These are phyloP conservation scores for Lithophane semibrunnea DNA, from an alignment of 2,888 invertebrate species.

Conservation along the genomic window DNA sequence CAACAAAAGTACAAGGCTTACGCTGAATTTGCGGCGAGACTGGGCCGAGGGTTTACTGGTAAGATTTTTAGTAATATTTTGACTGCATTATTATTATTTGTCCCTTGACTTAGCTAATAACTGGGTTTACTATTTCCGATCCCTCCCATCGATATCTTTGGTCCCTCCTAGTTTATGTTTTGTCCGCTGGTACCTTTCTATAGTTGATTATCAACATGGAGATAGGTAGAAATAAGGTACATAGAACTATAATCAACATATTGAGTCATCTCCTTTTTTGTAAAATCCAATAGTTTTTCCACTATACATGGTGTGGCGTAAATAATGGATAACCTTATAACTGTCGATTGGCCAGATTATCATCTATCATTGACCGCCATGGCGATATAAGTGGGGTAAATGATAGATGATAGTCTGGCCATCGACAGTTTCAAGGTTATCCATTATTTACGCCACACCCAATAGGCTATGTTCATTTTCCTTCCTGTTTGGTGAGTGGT, in stretches of 20 bases:
- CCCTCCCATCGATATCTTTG: no score
- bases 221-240: neutral
- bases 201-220: neutral
- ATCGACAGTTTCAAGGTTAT: no score
- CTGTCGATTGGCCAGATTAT: no score
- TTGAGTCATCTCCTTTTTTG: neutral
- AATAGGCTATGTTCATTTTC: neutral
- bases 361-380: no score
- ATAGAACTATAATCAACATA: neutral
- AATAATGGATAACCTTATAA: no score
- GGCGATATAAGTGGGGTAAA: no score
- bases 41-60: slow-evolving; percentile 86
- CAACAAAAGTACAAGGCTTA: slow-evolving; percentile 87
- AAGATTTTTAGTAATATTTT: slow-evolving; percentile 34
- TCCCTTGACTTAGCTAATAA: neutral
- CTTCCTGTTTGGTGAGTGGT: neutral
- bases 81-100: neutral
- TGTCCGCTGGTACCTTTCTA: neutral
- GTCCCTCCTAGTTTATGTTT: no score
- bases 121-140: no score
- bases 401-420: no score
- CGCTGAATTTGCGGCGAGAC: slow-evolving; percentile 84
- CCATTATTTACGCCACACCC: no score
- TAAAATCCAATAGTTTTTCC: neutral
- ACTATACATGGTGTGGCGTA: no score